A percentile compares a stretch with the other conserved stretches of the same genome.
phyloP scores from a whole-genome alignment of 2,888 invertebrate species.

The Lordiphosa fenestrarum region DNA sequence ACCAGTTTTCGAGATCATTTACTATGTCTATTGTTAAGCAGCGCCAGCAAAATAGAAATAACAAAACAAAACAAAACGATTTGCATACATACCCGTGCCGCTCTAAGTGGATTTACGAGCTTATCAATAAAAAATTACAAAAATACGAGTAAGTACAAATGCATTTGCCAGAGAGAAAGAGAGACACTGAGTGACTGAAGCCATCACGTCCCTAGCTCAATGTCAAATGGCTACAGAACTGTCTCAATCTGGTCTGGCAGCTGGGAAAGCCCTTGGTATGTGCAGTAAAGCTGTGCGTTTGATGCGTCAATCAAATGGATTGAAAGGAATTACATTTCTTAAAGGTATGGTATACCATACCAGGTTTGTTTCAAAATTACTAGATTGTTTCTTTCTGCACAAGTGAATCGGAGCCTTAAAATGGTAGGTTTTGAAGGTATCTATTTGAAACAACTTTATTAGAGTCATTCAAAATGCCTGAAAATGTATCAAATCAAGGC shows the following conservation, averaged over 20 bases:
- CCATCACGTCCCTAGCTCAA: slow-evolving; percentile 56
- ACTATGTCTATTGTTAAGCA: slow-evolving; percentile 43
- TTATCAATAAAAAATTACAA: slow-evolving; percentile 53
- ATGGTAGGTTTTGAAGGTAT: too few species aligned
- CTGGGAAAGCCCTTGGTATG: slow-evolving; percentile 29
- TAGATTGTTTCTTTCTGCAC: too few species aligned
- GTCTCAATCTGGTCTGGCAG: slow-evolving; percentile 45
- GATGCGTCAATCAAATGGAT: slow-evolving; percentile 55
- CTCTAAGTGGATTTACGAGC: slow-evolving; percentile 26
- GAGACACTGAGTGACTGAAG: slow-evolving; percentile 8
- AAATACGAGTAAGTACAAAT: slow-evolving; percentile 37
- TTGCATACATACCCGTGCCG: slow-evolving; percentile 30
- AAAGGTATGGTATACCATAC: not conserved
- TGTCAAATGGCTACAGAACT: slow-evolving; percentile 52
- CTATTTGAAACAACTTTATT: too few species aligned
- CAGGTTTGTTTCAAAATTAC: too few species aligned
- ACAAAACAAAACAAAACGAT: slow-evolving; percentile 28
- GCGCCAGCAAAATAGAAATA: slow-evolving; percentile 7
- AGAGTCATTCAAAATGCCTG: too few species aligned
- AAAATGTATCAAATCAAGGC: too few species aligned
- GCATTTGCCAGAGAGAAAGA: slow-evolving; percentile 12
- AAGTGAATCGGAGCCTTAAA: not conserved
- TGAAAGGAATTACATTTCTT: slow-evolving; percentile 24
- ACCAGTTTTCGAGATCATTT: slow-evolving; percentile 35
- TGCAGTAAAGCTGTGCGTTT: slow-evolving; percentile 19